Conservation (phyloP, 2,113 vertebrate genomes). For the Aphyosemion australe region DNA sequence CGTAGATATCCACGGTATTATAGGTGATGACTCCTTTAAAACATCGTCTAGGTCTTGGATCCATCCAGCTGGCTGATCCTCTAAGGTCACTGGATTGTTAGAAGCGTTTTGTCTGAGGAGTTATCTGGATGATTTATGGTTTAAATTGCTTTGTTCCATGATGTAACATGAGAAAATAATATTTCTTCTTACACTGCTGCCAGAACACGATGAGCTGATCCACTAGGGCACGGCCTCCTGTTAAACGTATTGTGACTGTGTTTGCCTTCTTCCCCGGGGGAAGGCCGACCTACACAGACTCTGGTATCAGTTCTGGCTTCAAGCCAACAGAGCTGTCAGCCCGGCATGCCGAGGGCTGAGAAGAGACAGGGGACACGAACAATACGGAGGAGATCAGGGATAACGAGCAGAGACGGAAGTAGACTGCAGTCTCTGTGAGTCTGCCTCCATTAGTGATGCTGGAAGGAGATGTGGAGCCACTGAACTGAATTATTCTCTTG, state of each 20-base stretch:
- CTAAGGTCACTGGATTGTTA: too few relatives aligned
- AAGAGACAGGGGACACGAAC: constrained; percentile 34
- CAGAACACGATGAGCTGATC: constrained; percentile 25
- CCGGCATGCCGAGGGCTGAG: constrained; percentile 27
- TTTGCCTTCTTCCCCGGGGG: constrained; percentile 26
- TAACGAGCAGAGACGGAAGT: constrained; percentile 45
- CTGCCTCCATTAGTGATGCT: constrained; percentile 26
- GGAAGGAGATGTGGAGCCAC: constrained; percentile 12
- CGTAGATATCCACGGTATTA: too few relatives aligned
- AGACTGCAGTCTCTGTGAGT: constrained; percentile 30
- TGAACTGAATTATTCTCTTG: constrained; percentile 16
- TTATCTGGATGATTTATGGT: too few relatives aligned
- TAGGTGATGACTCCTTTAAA: too few relatives aligned
- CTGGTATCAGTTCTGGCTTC: constrained; percentile 46
- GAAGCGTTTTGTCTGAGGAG: too few relatives aligned
- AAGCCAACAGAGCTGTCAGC: constrained; percentile 56
- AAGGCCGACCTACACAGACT: constrained; percentile 45
- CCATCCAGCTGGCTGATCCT: too few relatives aligned
- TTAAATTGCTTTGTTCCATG: too few relatives aligned
- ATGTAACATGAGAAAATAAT: too few relatives aligned
- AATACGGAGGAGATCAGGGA: constrained; percentile 38
- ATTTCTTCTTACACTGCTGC: neutral
- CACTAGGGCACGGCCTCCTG: constrained; percentile 38
- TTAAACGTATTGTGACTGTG: constrained; percentile 44
- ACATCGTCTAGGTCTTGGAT: too few relatives aligned